phyloP scores from a whole-genome alignment of 2,888 invertebrate genomes.

The Diadromus collaris region DNA sequence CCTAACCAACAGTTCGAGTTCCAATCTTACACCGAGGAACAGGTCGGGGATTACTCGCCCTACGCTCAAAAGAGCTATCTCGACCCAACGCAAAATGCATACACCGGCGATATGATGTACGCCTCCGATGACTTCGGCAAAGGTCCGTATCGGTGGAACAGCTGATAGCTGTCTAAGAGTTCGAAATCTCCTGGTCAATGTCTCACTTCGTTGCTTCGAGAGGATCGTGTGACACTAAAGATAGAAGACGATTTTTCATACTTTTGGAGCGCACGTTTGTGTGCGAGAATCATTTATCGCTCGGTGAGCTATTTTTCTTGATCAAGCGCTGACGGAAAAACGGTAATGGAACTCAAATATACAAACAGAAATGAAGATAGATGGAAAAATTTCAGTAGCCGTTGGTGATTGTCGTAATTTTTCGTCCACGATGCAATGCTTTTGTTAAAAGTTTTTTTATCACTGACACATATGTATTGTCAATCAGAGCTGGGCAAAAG shows the following conservation, averaged over 20 bases:
- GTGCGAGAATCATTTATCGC: not conserved
- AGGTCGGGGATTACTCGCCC: slow-evolving; percentile 69
- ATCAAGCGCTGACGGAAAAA: not conserved
- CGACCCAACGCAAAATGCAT: slow-evolving; percentile 73
- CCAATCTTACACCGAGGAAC: slow-evolving; percentile 74
- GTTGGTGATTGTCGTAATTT: not conserved
- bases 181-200: not conserved
- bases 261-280: not conserved
- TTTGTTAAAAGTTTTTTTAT: no score
- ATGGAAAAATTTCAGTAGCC: no score
- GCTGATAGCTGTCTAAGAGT: not conserved
- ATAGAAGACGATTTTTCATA: no score
- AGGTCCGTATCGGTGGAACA: slow-evolving; percentile 67
- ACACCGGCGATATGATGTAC: slow-evolving; percentile 71
- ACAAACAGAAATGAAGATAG: not conserved
- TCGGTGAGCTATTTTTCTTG: not conserved
- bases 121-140: slow-evolving; percentile 72
- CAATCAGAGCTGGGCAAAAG: not conserved
- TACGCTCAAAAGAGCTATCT: slow-evolving; percentile 73
- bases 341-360: not conserved
- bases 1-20: slow-evolving; percentile 79
- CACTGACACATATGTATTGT: not conserved
- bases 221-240: not conserved
- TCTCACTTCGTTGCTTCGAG: not conserved
- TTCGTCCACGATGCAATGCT: not conserved